phyloP scores from a whole-genome alignment of 1,140 invertebrate species.

The Saccostrea echinata region DNA sequence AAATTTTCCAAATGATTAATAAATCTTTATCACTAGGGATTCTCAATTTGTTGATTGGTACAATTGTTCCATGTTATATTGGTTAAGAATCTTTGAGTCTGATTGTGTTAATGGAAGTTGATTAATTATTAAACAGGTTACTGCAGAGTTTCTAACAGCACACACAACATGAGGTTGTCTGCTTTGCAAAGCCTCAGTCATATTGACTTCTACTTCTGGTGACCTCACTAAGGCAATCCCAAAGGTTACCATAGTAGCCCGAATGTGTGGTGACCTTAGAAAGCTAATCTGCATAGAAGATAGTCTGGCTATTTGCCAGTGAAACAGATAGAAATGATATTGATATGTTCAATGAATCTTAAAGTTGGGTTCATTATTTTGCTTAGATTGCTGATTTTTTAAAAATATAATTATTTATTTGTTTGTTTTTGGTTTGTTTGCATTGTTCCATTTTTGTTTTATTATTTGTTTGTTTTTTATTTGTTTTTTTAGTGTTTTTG shows the following conservation, averaged over 20 bases:
- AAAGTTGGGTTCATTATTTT: no score
- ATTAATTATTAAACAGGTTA: constrained; percentile 23
- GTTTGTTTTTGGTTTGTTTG: no score
- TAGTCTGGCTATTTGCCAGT: not conserved
- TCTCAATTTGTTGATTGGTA: no score
- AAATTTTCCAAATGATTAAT: no score
- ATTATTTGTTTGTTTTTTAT: no score
- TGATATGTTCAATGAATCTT: not conserved
- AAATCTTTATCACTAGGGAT: no score
- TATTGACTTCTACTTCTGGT: constrained; percentile 1
- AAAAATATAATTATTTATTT: no score
- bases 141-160: not conserved
- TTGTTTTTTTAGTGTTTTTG: no score
- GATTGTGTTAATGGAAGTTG: constrained; percentile 8
- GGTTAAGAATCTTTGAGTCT: not conserved
- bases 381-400: no score
- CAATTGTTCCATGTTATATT: no score
- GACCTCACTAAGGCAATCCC: constrained; percentile 21
- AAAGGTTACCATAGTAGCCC: not conserved
- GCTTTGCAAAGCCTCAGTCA: not conserved
- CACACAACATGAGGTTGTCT: not conserved
- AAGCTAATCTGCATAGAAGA: not conserved
- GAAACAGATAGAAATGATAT: not conserved
- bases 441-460: no score
- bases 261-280: constrained; percentile 6